Percentiles rank a stretch among this genome's conserved stretches.
Evolutionary conservation across 2,113 vertebrate genomes (phyloP).

Genomic region (Dasyurus viverrinus): DNA sequence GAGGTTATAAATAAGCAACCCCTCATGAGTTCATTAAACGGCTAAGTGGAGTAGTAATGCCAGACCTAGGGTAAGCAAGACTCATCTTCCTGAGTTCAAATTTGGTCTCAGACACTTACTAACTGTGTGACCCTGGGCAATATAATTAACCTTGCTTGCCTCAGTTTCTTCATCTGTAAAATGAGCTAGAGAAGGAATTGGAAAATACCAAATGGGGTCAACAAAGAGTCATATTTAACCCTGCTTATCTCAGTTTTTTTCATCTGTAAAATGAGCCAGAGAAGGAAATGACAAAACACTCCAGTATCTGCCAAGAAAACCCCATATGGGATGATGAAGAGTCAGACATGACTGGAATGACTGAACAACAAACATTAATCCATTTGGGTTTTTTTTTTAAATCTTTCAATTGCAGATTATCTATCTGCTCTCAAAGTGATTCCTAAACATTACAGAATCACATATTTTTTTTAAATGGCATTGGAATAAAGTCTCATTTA

Average conservation of each 20-base stretch:
- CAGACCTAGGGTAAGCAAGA: background rate
- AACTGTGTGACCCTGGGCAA: background rate
- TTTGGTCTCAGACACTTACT: background rate
- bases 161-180: background rate
- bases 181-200: background rate
- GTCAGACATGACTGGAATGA: background rate
- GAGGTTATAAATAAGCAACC: background rate
- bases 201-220: background rate
- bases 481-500: background rate
- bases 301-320: background rate
- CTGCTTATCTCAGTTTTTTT: background rate
- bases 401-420: background rate
- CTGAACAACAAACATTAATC: background rate
- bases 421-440: background rate
- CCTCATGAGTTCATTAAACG: background rate
- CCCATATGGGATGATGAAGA: background rate
- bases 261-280: background rate
- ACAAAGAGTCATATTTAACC: background rate
- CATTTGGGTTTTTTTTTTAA: background rate
- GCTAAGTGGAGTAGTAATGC: background rate
- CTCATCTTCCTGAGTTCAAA: background rate
- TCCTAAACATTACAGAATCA: background rate
- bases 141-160: background rate
- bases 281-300: background rate
- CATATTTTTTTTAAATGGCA: background rate